Percentiles rank a stretch among this genome's conserved stretches.
Conservation (phyloP, 2,797 vertebrate species). For the Numenius phaeopus region DNA sequence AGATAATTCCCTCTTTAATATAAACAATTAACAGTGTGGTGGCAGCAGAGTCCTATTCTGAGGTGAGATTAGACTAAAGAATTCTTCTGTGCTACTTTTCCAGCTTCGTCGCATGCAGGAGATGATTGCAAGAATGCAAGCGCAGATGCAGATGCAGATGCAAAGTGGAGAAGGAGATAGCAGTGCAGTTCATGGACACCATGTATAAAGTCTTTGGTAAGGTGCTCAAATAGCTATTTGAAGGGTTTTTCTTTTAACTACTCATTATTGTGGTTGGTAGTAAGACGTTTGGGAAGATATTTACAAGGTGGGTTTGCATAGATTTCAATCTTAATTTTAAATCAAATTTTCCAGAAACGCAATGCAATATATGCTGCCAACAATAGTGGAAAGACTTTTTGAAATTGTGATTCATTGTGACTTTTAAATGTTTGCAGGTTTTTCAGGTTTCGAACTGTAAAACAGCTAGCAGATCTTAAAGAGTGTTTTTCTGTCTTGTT, state of each 20-base stretch:
- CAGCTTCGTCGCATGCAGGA: conserved; percentile 98
- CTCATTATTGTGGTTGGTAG: neutral
- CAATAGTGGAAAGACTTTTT: neutral
- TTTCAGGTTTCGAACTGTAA: neutral
- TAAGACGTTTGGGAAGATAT: neutral
- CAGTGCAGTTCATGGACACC: conserved; percentile 73
- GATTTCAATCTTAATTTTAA: neutral
- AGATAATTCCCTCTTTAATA: neutral
- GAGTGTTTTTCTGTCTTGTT: neutral
- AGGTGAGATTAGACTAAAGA: neutral
- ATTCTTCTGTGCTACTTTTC: neutral
- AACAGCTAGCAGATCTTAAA: neutral
- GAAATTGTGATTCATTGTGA: neutral
- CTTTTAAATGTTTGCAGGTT: neutral
- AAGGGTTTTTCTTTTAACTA: neutral
- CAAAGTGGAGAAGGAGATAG: conserved; percentile 85
- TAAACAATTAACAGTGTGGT: neutral
- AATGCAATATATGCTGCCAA: neutral
- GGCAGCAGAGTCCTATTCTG: neutral
- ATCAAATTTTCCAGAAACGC: neutral
- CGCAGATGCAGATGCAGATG: conserved; percentile 94
- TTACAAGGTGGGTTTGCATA: neutral
- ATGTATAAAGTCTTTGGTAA: conserved; percentile 73
- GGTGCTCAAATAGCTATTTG: neutral
- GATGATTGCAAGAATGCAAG: conserved; percentile 98